phyloP scores from a whole-genome alignment of 2,113 vertebrate genomes.

The Hippopotamus amphibius region DNA sequence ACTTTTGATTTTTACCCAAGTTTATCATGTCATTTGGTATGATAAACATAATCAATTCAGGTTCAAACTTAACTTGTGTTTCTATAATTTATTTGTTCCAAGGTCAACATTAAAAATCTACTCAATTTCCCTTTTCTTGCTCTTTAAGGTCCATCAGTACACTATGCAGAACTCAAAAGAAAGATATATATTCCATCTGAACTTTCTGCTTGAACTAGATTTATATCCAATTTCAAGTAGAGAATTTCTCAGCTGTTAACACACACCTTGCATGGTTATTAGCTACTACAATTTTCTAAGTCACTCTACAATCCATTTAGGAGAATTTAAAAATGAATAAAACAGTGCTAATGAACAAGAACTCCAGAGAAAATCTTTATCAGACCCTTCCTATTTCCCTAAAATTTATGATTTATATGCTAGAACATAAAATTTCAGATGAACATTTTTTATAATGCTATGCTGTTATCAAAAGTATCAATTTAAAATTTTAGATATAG shows the following conservation, averaged over 20 bases:
- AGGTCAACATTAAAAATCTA: conserved; percentile 51
- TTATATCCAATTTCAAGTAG: conserved; percentile 36
- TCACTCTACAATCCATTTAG: conserved; percentile 42
- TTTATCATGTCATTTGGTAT: not conserved
- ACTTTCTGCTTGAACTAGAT: conserved; percentile 42
- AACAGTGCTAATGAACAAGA: conserved; percentile 43
- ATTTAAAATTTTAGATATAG: conserved; percentile 32
- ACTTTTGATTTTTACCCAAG: not conserved
- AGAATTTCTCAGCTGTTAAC: conserved; percentile 47
- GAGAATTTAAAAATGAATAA: conserved; percentile 42
- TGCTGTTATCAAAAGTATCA: conserved; percentile 2
- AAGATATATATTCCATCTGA: not conserved
- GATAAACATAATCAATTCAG: conserved; percentile 36
- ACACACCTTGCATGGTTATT: conserved; percentile 16
- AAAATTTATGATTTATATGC: conserved; percentile 42
- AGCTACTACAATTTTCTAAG: conserved; percentile 46
- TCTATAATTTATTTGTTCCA: conserved; percentile 37
- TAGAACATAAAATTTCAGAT: conserved; percentile 46
- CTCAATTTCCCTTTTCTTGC: conserved; percentile 48
- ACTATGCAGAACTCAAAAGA: conserved; percentile 44
- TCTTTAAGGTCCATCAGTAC: not conserved
- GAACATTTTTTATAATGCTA: conserved; percentile 39
- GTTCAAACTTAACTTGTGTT: conserved; percentile 25
- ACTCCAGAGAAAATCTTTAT: conserved; percentile 12
- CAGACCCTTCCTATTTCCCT: conserved; percentile 9